Evolutionary conservation across 2,113 vertebrate species (phyloP), one percentile per base, ranked within the genome.

Genomic region (Microcebus murinus): DNA sequence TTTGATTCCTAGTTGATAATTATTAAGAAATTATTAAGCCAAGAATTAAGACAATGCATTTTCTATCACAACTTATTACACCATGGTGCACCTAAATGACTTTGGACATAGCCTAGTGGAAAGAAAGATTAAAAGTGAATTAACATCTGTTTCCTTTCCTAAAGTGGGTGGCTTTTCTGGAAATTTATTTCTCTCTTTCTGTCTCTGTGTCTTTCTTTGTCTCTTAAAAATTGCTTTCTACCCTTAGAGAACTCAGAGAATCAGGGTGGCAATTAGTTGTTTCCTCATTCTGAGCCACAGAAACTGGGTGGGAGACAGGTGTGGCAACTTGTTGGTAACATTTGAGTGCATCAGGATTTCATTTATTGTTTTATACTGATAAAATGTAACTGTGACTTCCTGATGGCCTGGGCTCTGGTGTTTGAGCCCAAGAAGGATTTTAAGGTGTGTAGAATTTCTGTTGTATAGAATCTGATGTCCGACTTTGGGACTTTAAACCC

Each of bases 61-160:
- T 77, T 76, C 48, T n/a, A 45, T 70, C n/a, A 68, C 82, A 39
- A 21, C 34, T 18, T 48, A 81, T n/a, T 79, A 3, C 11, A 39
- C 13, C 0, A 1, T 29, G 6, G 31, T 81, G 5, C 15, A 79
- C n/a, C 12, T 87, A 61, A 89, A 81, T 70, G 84, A 17, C 59
- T 71, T 83, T 93, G 50, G 93, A 39, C 39, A 65, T 8, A 86
- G 34, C 8, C 67, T 79, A 1, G 63, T 27, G 45, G 61, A 79
- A 70, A 95, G 88, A 91, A 65, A 71, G 13, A 50, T 63, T 57
- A 68, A 79, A 94, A 94, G 48, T 17, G 55, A 95, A 87, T 92
- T 68, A 83, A 50, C 4, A 82, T 86, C 29, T 96, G 25, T 67
- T 80, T 86, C 25, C 8, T 86, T 91, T 91, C 10, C 34, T 34